Percentiles rank a stretch among this genome's conserved stretches.
Conservation (phyloP, 2,888 invertebrate species). For the Dryobotodes eremita region DNA sequence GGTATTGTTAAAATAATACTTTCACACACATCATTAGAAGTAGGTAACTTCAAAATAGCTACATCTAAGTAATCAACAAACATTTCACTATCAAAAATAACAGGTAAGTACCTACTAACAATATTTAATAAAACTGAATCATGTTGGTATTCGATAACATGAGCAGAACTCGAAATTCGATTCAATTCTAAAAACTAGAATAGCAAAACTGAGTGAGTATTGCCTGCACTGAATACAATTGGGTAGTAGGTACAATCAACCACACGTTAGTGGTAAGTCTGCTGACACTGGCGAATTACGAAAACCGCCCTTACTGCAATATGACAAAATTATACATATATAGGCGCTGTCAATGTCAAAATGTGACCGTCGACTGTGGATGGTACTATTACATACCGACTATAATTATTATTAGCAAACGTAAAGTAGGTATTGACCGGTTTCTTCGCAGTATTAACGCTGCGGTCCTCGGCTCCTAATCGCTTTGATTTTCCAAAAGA, state of each 20-base stretch:
- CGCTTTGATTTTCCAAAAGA: slow-evolving; percentile 65
- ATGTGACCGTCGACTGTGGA: neutral
- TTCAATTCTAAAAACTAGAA: neutral
- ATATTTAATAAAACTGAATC: no score
- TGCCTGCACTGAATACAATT: neutral
- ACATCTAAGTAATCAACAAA: neutral
- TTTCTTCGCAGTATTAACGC: slow-evolving; percentile 32
- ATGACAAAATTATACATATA: no score
- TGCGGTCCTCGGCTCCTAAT: slow-evolving; percentile 30
- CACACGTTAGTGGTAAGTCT: neutral
- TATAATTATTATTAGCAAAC: no score
- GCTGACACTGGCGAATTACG: neutral
- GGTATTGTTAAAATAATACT: neutral
- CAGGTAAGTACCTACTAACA: no score
- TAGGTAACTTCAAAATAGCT: neutral
- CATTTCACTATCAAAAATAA: neutral
- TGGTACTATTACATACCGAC: no score
- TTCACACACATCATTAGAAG: neutral
- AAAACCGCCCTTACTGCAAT: neutral
- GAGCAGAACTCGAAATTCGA: neutral
- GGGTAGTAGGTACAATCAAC: neutral
- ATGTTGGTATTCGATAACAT: neutral
- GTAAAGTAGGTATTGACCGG: slow-evolving; percentile 3
- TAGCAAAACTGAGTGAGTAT: neutral
- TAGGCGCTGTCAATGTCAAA: no score